Conservation (phyloP, 2,888 invertebrate genomes). For the Rotaria macrura region DNA sequence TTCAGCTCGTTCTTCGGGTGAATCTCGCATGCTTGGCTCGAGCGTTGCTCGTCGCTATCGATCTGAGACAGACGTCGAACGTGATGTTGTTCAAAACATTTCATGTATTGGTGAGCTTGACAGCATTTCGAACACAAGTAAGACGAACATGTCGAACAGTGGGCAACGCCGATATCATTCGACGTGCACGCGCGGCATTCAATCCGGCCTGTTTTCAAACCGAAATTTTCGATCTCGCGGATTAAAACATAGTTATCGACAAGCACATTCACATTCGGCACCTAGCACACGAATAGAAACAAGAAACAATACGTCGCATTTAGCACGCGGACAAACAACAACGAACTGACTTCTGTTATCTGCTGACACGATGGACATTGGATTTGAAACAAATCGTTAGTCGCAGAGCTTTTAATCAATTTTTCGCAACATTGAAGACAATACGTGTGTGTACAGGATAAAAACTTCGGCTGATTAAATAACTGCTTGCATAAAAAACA, state of each 20-base stretch:
- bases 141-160: constrained; percentile 86
- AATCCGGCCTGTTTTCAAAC: constrained; percentile 62
- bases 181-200: constrained; percentile 85
- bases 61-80: background rate
- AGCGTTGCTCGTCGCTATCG: background rate
- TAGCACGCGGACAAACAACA: background rate
- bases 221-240: constrained; percentile 50
- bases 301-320: background rate
- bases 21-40: constrained; percentile 59
- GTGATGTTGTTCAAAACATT: constrained; percentile 84
- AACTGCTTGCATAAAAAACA: constrained; percentile 51
- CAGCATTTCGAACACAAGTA: constrained; percentile 85
- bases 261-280: constrained; percentile 56
- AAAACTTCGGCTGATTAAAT: constrained; percentile 69
- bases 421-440: constrained; percentile 66
- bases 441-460: constrained; percentile 81
- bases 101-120: constrained; percentile 87
- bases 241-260: constrained; percentile 75
- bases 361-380: constrained; percentile 63
- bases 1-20: constrained; percentile 74
- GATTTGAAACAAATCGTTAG: constrained; percentile 35
- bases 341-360: constrained; percentile 56
- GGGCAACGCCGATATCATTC: constrained; percentile 80
- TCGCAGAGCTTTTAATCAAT: constrained; percentile 56
- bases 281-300: constrained; percentile 21